Evolutionary conservation across 2,888 invertebrate genomes (phyloP), one percentile per base, ranked within the genome.

Genomic region (Dendrolimus houi): DNA sequence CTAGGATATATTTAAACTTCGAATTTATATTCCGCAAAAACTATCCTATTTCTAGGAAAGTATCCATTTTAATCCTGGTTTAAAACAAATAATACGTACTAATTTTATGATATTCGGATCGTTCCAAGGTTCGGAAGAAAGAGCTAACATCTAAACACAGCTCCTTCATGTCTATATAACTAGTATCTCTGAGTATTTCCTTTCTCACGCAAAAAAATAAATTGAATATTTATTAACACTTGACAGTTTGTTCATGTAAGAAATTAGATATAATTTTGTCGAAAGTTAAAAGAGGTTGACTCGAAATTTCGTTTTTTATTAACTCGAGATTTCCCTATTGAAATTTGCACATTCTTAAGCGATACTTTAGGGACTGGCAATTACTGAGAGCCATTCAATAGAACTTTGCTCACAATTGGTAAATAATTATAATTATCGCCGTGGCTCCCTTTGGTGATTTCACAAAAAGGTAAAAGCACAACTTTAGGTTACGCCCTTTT

Each of bases 341-440:
- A 85, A 81, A 77, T 79, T 74, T 66, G 70, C 64, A 72, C 71
- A 80, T 82, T 83, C 47, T 87, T 82, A 82, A 85, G 83, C 77
- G 85, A 85, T 84, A 84, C 83, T 83, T 79, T 83, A 79, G 81
- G 73, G 75, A 7, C 12, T 78, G 72, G 81, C 83, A 86, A 87
- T 88, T 86, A 86, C 77, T 69, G 67, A 64, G 75, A 76, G 74
- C 72, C 77, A 67, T 71, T 77, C 66, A 70, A 68, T 69, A 79
- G 29, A 88, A 87, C 82, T 86, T 86, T 78, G 73, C 71, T 80
- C 78, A 79, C 84, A 89, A 89, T 89, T 83, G 89, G 81, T 84
- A 88, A 89, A 89, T 89, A 88, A 89, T 89, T 89, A 88, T 85
- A 88, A 89, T 89, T 81, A 87, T 89, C 83, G 76, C 81, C 69